Base-by-base conservation (phyloP, 64 coral and sea anemone species). In the Dendrophyllia cribrosa region DNA sequence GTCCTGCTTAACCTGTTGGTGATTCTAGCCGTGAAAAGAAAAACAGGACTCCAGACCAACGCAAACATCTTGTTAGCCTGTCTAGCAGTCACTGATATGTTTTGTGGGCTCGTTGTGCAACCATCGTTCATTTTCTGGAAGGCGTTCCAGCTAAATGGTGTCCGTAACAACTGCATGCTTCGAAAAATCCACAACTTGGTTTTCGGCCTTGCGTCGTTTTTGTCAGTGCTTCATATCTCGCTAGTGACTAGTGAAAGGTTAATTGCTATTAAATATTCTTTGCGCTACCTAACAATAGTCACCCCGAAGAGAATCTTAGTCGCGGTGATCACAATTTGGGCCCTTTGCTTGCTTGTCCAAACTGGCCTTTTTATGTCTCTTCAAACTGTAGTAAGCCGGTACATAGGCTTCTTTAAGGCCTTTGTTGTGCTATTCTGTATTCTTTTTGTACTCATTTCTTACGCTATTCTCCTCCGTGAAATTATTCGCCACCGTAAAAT, bases 121-220 rank as follows among this genome's bases (percentile, higher is more conserved):
- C 77, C 58, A 61, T 43, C 55, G 23, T 60, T 61, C 43, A 25
- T 61, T 26, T 9, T 80, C 9, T 80, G 77, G 77, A 80, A 80
- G 25, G 58, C 56, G 23, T 80, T 80, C 15, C 77, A 80, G n/a
- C 58, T 80, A 1, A 80, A 44, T 9, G 53, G 21, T 19, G 17
- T 60, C 26, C 14, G 15, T 17, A 80, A 80, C 51, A 43, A 80
- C n/a, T 80, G 77, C 58, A 34, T 62, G 24, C 11, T 80, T 80
- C 55, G 77, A 19, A 3, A 12, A 43, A 61, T 80, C 8, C 77
- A 80, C 56, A 80, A 80, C 58, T 34, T 12, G 56, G 4, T 80
- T 6, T 60, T 80, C 24, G 24, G 4, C 0, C 5, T 61, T 5
- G 10, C 17, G 13, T 62, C 77, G 3, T 5, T 80, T 23, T 7